These are phyloP conservation scores for Amphiduros pacificus DNA, from an alignment of 2,888 invertebrate species.

Conservation along the genomic window DNA sequence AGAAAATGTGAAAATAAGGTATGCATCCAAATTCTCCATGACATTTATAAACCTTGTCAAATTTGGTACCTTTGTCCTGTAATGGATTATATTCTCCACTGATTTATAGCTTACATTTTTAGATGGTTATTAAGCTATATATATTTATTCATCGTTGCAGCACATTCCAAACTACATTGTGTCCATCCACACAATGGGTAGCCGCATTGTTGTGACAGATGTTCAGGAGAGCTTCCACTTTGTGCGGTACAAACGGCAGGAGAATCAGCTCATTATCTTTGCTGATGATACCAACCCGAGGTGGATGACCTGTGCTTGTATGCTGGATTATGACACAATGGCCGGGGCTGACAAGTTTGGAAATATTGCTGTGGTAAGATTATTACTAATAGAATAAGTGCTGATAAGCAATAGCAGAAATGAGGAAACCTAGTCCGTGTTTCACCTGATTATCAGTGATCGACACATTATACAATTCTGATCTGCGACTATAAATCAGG, in stretches of 20 bases:
- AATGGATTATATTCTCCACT: neutral
- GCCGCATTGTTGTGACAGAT: conserved; percentile 91
- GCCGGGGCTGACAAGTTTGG: conserved; percentile 98
- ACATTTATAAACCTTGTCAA: neutral
- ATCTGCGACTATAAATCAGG: too few species aligned
- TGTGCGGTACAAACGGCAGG: conserved; percentile 88
- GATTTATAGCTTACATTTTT: neutral
- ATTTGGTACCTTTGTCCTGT: neutral
- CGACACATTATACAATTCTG: too few species aligned
- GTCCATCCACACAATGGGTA: conserved; percentile 90
- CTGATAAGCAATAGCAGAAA: too few species aligned
- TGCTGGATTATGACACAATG: conserved; percentile 94
- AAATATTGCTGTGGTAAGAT: conserved; percentile 82
- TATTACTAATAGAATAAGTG: too few species aligned
- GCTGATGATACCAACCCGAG: conserved; percentile 97
- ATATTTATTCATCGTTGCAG: conserved; percentile 62
- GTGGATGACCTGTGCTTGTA: conserved; percentile 89
- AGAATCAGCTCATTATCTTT: conserved; percentile 97
- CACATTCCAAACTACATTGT: conserved; percentile 95
- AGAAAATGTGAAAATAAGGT: conserved; percentile 96
- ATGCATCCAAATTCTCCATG: conserved; percentile 7
- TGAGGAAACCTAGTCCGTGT: too few species aligned
- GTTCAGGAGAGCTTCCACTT: conserved; percentile 93
- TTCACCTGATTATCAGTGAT: too few species aligned
- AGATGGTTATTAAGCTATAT: too few species aligned